Conservation (phyloP, 2,888 invertebrate species). For the Platerodrilus igneus region DNA sequence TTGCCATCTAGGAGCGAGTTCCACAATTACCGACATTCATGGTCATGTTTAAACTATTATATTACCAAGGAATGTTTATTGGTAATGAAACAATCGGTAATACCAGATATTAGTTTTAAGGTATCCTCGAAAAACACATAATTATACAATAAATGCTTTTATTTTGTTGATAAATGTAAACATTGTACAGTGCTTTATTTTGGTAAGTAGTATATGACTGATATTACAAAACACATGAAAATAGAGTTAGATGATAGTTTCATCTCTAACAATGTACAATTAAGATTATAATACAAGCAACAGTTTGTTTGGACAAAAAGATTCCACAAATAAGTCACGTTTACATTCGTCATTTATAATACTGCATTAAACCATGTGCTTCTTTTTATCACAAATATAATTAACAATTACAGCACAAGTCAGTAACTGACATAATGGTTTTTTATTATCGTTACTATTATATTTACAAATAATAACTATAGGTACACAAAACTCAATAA, state of each 20-base stretch:
- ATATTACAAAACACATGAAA: slow-evolving; percentile 33
- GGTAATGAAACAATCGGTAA: too few species aligned
- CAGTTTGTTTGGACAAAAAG: too few species aligned
- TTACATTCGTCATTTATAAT: slow-evolving; percentile 23
- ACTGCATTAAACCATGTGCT: slow-evolving; percentile 34
- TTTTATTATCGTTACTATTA: slow-evolving; percentile 23
- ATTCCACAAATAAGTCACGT: slow-evolving; percentile 19
- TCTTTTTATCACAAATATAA: slow-evolving; percentile 31
- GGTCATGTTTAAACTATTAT: too few species aligned
- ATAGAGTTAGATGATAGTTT: slow-evolving; percentile 27
- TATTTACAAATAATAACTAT: slow-evolving; percentile 22
- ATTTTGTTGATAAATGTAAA: slow-evolving; percentile 34
- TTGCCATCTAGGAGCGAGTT: too few species aligned
- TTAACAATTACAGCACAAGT: slow-evolving; percentile 30
- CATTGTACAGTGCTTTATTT: slow-evolving; percentile 34
- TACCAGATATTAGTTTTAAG: too few species aligned
- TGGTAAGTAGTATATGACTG: slow-evolving; percentile 31
- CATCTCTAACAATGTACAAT: slow-evolving; percentile 27
- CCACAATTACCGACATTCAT: too few species aligned
- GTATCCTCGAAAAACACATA: too few species aligned
- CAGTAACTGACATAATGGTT: too few species aligned
- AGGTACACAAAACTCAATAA: slow-evolving; percentile 31
- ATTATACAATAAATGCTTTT: slow-evolving; percentile 33
- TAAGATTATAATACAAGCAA: too few species aligned
- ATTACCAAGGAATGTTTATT: too few species aligned